Evolutionary conservation across 2,113 vertebrate genomes (phyloP).

Genomic region (Phalacrocorax aristotelis): DNA sequence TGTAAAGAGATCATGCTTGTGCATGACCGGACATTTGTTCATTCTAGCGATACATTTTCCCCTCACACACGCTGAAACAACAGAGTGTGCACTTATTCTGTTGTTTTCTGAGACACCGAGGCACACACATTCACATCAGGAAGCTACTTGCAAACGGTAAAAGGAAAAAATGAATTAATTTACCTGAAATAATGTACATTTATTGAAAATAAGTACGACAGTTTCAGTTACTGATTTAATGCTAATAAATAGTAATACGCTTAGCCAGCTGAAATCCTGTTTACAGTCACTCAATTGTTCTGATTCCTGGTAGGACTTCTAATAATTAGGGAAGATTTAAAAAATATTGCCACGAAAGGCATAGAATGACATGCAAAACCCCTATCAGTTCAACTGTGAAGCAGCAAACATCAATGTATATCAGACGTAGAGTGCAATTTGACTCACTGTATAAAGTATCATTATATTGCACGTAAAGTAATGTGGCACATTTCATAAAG

Average conservation of each 20-base stretch:
- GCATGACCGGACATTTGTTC: neutral
- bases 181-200: neutral
- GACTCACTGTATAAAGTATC: neutral
- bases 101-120: neutral
- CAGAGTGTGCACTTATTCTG: neutral
- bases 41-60: neutral
- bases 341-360: neutral
- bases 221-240: neutral
- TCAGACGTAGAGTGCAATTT: neutral
- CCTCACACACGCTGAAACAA: neutral
- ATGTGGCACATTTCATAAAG: slow-evolving; percentile 36
- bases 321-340: neutral
- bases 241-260: neutral
- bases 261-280: neutral
- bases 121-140: neutral
- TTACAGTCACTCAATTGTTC: neutral
- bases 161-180: neutral
- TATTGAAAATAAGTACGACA: neutral
- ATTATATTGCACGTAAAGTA: neutral
- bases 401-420: neutral
- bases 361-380: neutral
- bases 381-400: neutral
- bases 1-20: neutral
- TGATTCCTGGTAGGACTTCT: neutral
- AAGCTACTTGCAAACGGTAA: neutral